Conservation (phyloP, 2,113 vertebrate genomes). For the Pseudorectes ferrugineus region DNA sequence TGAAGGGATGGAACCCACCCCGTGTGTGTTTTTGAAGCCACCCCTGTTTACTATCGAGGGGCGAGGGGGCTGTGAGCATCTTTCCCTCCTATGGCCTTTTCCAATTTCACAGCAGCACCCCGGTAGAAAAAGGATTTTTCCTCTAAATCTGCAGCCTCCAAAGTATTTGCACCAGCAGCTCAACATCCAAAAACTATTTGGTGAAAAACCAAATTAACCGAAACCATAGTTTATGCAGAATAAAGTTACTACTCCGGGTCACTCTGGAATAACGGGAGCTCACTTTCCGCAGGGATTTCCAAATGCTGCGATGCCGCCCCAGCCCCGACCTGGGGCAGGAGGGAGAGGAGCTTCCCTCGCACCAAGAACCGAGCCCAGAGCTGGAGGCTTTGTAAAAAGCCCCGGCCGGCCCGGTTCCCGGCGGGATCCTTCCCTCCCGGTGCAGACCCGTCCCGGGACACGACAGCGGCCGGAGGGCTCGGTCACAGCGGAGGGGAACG, state of each 20-base stretch:
- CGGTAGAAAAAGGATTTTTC: neutral
- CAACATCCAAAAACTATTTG: neutral
- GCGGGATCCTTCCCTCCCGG: neutral
- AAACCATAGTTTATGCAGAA: neutral
- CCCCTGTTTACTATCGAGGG: neutral
- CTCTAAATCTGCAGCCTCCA: neutral
- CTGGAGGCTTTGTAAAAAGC: rapidly evolving
- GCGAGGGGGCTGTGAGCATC: neutral
- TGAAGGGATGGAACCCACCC: neutral
- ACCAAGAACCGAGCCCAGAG: neutral
- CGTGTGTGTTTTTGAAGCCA: neutral
- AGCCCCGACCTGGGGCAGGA: neutral
- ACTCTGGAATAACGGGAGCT: rapidly evolving
- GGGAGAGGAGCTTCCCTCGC: neutral
- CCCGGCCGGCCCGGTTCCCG: rapidly evolving
- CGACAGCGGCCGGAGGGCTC: neutral
- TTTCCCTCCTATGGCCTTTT: neutral
- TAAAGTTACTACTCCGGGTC: neutral
- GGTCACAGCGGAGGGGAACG: neutral
- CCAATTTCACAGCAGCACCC: neutral
- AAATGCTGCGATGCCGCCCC: rapidly evolving
- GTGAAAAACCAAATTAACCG: neutral
- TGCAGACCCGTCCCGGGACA: rapidly evolving
- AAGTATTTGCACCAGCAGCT: neutral
- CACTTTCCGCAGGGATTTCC: neutral